Percentiles rank a stretch among this genome's conserved stretches.
phyloP scores from a whole-genome alignment of 2,888 invertebrate species.

The Pterostichus madidus region DNA sequence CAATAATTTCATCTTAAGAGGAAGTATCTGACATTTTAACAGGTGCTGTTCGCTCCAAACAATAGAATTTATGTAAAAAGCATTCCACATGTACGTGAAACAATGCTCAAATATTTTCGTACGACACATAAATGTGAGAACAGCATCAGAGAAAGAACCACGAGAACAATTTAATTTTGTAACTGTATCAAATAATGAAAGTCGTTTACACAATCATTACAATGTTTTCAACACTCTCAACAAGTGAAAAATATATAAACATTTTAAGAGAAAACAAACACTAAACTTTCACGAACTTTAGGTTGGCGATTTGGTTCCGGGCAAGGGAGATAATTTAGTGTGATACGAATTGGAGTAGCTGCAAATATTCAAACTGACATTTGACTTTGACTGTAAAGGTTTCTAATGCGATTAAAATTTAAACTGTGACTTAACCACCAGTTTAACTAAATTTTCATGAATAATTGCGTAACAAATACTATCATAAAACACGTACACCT shows the following conservation, averaged over 20 bases:
- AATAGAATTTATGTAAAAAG: constrained; percentile 52
- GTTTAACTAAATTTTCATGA: too few species aligned
- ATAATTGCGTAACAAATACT: too few species aligned
- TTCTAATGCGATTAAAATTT: too few species aligned
- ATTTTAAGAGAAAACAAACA: constrained; percentile 48
- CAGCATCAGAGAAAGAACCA: background rate
- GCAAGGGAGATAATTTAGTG: constrained; percentile 28
- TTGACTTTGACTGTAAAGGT: background rate
- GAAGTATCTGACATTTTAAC: constrained; percentile 27
- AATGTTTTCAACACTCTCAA: constrained; percentile 36
- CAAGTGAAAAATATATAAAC: constrained; percentile 46
- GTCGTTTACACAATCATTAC: constrained; percentile 32
- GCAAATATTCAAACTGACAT: constrained; percentile 1
- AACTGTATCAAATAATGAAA: constrained; percentile 48
- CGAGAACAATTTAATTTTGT: constrained; percentile 54
- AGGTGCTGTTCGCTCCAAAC: constrained; percentile 25
- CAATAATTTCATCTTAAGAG: constrained; percentile 23
- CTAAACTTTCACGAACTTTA: constrained; percentile 42
- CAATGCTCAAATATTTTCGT: constrained; percentile 49
- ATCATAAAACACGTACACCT: too few species aligned
- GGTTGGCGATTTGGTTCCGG: constrained; percentile 1
- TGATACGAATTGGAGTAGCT: constrained; percentile 2
- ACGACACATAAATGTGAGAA: constrained; percentile 20
- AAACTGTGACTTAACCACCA: too few species aligned
- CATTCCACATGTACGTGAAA: constrained; percentile 25